These are phyloP conservation scores for Nomada flava DNA, from an alignment of 2,888 invertebrate genomes.

Conservation along the genomic window DNA sequence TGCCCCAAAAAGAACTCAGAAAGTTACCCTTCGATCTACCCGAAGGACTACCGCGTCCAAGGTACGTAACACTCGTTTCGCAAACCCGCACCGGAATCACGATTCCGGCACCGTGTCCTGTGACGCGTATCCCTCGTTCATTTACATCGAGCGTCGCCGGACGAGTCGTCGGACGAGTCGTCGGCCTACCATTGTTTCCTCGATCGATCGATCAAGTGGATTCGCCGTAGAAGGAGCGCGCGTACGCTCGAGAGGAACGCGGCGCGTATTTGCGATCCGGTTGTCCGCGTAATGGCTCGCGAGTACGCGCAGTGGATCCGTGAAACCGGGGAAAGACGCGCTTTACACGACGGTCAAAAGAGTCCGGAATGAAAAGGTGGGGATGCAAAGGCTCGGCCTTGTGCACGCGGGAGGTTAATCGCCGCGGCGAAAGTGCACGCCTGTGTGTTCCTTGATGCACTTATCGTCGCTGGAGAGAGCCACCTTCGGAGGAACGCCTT, in stretches of 20 bases:
- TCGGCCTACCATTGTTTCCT: slow-evolving; percentile 37
- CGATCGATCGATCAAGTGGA: slow-evolving; percentile 50
- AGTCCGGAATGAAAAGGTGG: neutral
- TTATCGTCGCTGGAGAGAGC: slow-evolving; percentile 38
- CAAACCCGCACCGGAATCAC: neutral
- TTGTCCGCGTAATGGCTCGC: slow-evolving; percentile 18
- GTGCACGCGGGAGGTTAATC: slow-evolving; percentile 45
- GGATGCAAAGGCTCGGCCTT: slow-evolving; percentile 32
- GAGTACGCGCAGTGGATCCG: neutral
- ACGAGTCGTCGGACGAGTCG: slow-evolving; percentile 27
- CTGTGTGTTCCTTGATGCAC: slow-evolving; percentile 34
- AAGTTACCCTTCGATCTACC: no score
- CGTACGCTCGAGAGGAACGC: neutral
- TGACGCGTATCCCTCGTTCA: slow-evolving; percentile 6
- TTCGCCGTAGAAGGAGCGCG: slow-evolving; percentile 14
- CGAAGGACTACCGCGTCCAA: no score
- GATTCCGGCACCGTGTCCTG: slow-evolving; percentile 1
- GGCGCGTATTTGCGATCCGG: slow-evolving; percentile 17
- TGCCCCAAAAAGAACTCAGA: no score
- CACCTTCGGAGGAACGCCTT: slow-evolving; percentile 46
- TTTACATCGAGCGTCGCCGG: slow-evolving; percentile 29
- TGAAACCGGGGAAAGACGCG: neutral
- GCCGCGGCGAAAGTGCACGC: slow-evolving; percentile 44
- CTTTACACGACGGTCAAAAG: slow-evolving; percentile 22
- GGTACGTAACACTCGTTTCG: no score